Evolutionary conservation across 2,797 vertebrate species (phyloP), one percentile per base, ranked within the genome.

Genomic region (Sebastes reedi): DNA sequence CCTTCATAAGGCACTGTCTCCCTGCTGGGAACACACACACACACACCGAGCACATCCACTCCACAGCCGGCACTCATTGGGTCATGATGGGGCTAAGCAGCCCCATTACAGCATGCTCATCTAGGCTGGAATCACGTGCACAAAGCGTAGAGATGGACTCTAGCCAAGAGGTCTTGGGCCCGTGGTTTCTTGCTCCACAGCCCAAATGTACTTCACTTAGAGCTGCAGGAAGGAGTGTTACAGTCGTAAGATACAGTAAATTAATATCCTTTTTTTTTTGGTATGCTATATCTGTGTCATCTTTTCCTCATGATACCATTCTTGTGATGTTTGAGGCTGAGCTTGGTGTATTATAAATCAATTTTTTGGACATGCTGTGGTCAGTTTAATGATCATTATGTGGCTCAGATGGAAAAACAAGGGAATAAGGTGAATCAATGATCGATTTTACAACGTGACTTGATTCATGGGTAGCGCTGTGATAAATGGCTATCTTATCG

Each of bases 41-140:
- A 89, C 76, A 74, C 80, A 85, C 80, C 55, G 67, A 91, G 92
- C 91, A 95, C 93, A 93, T 95, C 94, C 93, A 93, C 91, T 93
- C 93, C 94, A 94, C 93, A 94, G 93, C 89, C 94, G 77, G 91
- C 93, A 90, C 94, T 95, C 94, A 96, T 95, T 94, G 95, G 95
- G 94, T 95, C 95, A 96, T 95, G 92, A 95, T 94, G 92, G 94
- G 94, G 95, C 95, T 96, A 96, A 96, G 95, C 94, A 95, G 92
- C 85, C 92, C 95, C 95, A 95, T 96, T 95, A 96, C 95, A 93
- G 94, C 92, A 90, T 92, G 93, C 94, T 95, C 93, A 95, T 94
- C 94, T 95, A 93, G 92, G 92, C 93, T 92, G 90, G 86, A 86
- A 94, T 92, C 94, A 94, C 92, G 93, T 93, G 94, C 91, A 92